phyloP scores from a whole-genome alignment of 2,113 vertebrate species.

The Triplophysa siluroides region DNA sequence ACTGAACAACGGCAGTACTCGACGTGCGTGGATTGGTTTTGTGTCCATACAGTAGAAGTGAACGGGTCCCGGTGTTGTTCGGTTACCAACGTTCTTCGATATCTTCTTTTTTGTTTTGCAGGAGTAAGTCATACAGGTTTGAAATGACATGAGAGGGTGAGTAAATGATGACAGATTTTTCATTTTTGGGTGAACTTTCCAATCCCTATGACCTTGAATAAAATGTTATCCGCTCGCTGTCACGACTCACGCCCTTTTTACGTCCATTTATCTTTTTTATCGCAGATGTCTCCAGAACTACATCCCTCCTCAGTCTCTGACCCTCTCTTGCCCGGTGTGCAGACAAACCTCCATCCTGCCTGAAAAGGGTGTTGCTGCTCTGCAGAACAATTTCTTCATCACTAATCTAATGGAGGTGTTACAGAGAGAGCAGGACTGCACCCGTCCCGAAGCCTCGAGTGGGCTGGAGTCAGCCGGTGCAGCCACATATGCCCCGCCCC shows the following conservation, averaged over 20 bases:
- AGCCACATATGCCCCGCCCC: constrained; percentile 76
- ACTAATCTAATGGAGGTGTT: constrained; percentile 96
- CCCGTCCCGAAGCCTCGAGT: constrained; percentile 75
- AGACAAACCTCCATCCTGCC: constrained; percentile 94
- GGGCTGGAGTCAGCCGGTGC: constrained; percentile 81
- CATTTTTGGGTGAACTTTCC: neutral
- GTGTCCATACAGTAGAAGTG: too few relatives aligned
- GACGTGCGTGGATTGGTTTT: too few relatives aligned
- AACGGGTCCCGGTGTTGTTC: too few relatives aligned
- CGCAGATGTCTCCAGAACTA: constrained; percentile 92
- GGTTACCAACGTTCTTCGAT: neutral
- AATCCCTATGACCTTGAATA: neutral
- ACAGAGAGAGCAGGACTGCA: constrained; percentile 81
- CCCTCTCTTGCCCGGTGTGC: constrained; percentile 90
- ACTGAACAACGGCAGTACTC: too few relatives aligned
- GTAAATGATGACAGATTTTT: too few relatives aligned
- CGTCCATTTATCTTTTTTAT: constrained; percentile 24
- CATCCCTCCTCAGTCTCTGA: constrained; percentile 91
- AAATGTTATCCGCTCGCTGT: neutral
- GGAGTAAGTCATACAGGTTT: neutral
- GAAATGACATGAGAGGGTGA: neutral
- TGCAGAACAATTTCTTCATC: constrained; percentile 98
- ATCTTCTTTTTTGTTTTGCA: neutral
- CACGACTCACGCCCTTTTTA: neutral
- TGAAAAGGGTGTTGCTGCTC: constrained; percentile 87